phyloP scores from a whole-genome alignment of 2,797 vertebrate genomes.

The Bradypodion ventrale region DNA sequence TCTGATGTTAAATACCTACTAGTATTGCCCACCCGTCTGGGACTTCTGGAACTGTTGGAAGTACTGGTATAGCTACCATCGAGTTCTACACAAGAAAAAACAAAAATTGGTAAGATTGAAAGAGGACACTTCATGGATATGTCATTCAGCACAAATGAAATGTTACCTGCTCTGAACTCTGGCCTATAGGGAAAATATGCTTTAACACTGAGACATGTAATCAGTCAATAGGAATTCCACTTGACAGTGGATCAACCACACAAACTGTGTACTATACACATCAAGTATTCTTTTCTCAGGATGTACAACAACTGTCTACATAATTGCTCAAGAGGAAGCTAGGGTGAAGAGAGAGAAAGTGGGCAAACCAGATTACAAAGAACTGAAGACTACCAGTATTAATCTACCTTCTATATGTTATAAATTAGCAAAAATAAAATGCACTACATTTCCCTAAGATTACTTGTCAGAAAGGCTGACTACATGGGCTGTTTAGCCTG shows the following conservation, averaged over 20 bases:
- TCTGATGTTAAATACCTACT: slow-evolving; percentile 52
- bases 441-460: slow-evolving; percentile 5
- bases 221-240: slow-evolving; percentile 62
- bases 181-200: slow-evolving; percentile 47
- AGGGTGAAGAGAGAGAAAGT: too few species aligned
- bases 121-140: slow-evolving; percentile 50
- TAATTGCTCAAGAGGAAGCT: slow-evolving; percentile 45
- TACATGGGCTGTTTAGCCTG: too few species aligned
- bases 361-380: slow-evolving; percentile 57
- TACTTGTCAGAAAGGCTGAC: too few species aligned
- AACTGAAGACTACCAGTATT: slow-evolving; percentile 29
- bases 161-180: slow-evolving; percentile 53
- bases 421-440: not conserved
- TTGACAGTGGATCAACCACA: slow-evolving; percentile 22
- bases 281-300: slow-evolving; percentile 51
- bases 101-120: slow-evolving; percentile 49
- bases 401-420: slow-evolving; percentile 20
- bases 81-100: slow-evolving; percentile 51
- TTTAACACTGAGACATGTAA: slow-evolving; percentile 49
- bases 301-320: slow-evolving; percentile 51
- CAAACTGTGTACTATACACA: slow-evolving; percentile 26
- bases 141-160: slow-evolving; percentile 59
- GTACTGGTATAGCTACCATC: slow-evolving; percentile 47
- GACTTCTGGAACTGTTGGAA: slow-evolving; percentile 47
- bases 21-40: slow-evolving; percentile 44